Evolutionary conservation across 2,888 invertebrate genomes (phyloP), one percentile per base, ranked within the genome.

Genomic region (Parochlus steinenii): DNA sequence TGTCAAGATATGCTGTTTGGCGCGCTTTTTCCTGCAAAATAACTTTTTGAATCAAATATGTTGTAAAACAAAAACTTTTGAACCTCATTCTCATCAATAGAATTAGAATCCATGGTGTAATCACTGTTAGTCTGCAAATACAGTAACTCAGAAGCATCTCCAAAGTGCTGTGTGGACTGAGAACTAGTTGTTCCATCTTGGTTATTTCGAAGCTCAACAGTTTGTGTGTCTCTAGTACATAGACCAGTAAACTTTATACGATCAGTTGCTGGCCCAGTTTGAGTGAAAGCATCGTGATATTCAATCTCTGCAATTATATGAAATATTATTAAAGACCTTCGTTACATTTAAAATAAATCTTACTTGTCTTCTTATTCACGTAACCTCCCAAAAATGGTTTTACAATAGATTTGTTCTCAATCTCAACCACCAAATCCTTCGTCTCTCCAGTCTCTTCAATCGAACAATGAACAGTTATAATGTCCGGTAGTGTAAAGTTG

Each of bases 351-450:
- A 5, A 26, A n/a, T n/a, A 27, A 29, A 12, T 29, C 33, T 52
- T 63, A 15, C 75, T 74, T 37, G 75, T 80, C 33, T 65, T 51
- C 44, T 67, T 68, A 54, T 90, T 70, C 40, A 67, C 64, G 56
- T 78, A 90, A 20, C 90, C 90, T 33, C 87, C 85, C 44, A 78
- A 56, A 58, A 74, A 81, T 0, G 83, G 81, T 50, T 87, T 89
- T 25, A 63, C 50, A 23, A 76, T 74, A 1, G 58, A 50, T 24
- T 62, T 56, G 45, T 70, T 66, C 44, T 67, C 64, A 41, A 73
- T 67, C 53, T 69, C 67, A 1, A 71, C 68, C 10, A 69, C 62
- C 11, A 71, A 51, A 33, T 62, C 61, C 44, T 58, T 63, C 1
- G 48, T 49, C 41, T 53, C 48, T 4, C 45, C 48, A 25, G 59